Percentiles rank a stretch among this genome's conserved stretches.
Evolutionary conservation across 2,888 invertebrate species (phyloP).

Genomic region (Lepetodrilus schrolli): DNA sequence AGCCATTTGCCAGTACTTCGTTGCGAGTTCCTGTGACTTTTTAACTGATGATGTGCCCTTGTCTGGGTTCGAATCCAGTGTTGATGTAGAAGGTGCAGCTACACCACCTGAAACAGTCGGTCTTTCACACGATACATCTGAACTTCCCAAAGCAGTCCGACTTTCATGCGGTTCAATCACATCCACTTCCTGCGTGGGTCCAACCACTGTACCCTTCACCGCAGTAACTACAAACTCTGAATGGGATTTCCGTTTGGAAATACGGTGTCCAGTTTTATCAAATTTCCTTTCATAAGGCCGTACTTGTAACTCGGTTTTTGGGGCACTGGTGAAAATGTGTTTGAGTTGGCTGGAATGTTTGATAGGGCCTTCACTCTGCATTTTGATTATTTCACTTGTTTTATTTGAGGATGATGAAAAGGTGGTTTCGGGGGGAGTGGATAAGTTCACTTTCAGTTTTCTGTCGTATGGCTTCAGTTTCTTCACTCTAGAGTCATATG

Average conservation of each 20-base stretch:
- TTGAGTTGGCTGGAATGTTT: slow-evolving; percentile 48
- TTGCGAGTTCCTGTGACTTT: slow-evolving; percentile 8
- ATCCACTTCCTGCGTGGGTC: too few relatives aligned
- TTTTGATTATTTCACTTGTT: slow-evolving; percentile 33
- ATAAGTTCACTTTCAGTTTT: slow-evolving; percentile 46
- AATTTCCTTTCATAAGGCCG: slow-evolving; percentile 34
- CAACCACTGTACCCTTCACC: neutral
- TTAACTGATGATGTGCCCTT: neutral
- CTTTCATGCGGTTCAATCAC: too few relatives aligned
- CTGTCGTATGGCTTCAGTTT: slow-evolving; percentile 50
- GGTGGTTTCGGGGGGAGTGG: neutral
- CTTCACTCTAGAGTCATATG: slow-evolving; percentile 59
- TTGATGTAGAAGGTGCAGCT: too few relatives aligned
- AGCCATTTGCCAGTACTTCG: slow-evolving; percentile 38
- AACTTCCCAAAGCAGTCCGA: too few relatives aligned
- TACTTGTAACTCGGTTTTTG: neutral
- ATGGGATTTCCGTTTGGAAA: too few relatives aligned
- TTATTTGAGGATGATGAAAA: neutral
- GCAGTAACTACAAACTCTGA: neutral
- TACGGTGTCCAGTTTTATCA: neutral
- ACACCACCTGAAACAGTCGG: too few relatives aligned
- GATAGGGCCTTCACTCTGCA: slow-evolving; percentile 40
- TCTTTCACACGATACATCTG: too few relatives aligned
- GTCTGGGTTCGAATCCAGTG: too few relatives aligned
- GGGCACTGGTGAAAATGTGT: slow-evolving; percentile 43